Conservation (phyloP, 2,888 invertebrate genomes). For the Hemicrepidius hirtus region DNA sequence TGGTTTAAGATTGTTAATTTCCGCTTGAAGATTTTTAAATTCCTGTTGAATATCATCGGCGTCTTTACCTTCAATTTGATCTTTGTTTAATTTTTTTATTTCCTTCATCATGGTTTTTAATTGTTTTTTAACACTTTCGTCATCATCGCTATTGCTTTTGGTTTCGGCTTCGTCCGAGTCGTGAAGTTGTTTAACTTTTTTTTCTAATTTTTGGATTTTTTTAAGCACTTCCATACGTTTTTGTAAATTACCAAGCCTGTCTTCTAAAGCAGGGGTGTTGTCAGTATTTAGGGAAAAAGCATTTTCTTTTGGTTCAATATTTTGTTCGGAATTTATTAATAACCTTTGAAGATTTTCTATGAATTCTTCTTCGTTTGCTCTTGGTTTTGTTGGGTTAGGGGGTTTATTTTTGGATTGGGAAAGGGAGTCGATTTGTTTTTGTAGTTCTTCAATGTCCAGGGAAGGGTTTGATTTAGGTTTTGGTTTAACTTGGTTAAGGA, state of each 20-base stretch:
- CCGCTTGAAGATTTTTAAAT: conserved; percentile 61
- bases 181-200: conserved; percentile 45
- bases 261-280: conserved; percentile 26
- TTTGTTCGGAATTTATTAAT: conserved; percentile 15
- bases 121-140: conserved; percentile 55
- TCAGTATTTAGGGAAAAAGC: background rate
- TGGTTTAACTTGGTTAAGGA: conserved; percentile 32
- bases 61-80: conserved; percentile 53
- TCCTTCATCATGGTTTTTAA: conserved; percentile 55
- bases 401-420: background rate
- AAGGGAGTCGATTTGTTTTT: conserved; percentile 14
- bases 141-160: conserved; percentile 44
- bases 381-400: background rate
- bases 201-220: conserved; percentile 36
- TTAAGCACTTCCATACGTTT: conserved; percentile 34
- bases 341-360: conserved; percentile 39
- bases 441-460: conserved; percentile 26
- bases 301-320: conserved; percentile 35
- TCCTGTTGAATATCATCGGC: conserved; percentile 57
- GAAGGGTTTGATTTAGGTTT: conserved; percentile 42
- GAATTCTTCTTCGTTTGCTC: conserved; percentile 38
- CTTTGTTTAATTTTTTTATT: conserved; percentile 55
- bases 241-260: conserved; percentile 36
- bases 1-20: conserved; percentile 62
- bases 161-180: conserved; percentile 37